A percentile compares a stretch with the other conserved stretches of the same genome.
Conservation (phyloP, 2,888 invertebrate species). For the Aspidiotus rigidus region DNA sequence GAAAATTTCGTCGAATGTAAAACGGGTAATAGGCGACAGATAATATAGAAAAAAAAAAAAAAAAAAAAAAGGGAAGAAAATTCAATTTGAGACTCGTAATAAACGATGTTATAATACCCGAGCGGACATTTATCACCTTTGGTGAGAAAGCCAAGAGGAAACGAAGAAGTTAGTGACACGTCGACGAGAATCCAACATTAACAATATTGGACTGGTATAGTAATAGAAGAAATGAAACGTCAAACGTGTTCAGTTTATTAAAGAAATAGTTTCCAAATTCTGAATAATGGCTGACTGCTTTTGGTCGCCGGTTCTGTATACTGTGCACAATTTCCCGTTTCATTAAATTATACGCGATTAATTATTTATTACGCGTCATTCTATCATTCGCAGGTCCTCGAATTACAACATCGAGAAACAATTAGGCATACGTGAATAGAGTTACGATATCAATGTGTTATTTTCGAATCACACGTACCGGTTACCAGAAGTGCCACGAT, state of each 20-base stretch:
- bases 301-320: too few relatives aligned
- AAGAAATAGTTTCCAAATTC: conserved; percentile 19
- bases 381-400: too few relatives aligned
- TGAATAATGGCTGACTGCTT: neutral
- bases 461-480: too few relatives aligned
- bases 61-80: neutral
- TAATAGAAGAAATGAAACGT: conserved; percentile 23
- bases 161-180: conserved; percentile 28
- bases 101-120: conserved; percentile 31
- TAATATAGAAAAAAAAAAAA: too few relatives aligned
- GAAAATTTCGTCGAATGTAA: conserved; percentile 2
- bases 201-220: conserved; percentile 13
- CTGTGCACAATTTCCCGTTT: too few relatives aligned
- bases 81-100: conserved; percentile 22
- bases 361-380: too few relatives aligned
- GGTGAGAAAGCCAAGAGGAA: conserved; percentile 25
- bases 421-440: too few relatives aligned
- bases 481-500: too few relatives aligned
- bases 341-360: too few relatives aligned
- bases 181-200: conserved; percentile 22
- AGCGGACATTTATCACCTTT: conserved; percentile 30
- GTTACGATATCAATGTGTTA: too few relatives aligned
- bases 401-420: too few relatives aligned
- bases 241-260: conserved; percentile 28
- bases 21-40: neutral